Evolutionary conservation across 2,113 vertebrate genomes (phyloP).

Genomic region (Ceratotherium simum): DNA sequence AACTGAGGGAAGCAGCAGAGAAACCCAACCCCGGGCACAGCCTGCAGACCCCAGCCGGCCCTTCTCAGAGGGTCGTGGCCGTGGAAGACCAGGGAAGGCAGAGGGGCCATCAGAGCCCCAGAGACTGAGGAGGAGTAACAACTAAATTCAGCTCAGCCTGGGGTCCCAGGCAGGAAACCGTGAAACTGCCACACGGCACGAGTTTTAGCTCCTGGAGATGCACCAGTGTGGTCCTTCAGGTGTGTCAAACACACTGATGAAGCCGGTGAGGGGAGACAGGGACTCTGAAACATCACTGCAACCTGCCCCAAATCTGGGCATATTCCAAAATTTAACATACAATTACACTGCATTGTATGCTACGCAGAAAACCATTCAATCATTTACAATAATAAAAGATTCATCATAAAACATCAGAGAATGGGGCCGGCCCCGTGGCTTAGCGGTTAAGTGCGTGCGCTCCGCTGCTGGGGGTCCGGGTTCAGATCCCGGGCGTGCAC

Average conservation of each 20-base stretch:
- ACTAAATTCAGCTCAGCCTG: accelerated
- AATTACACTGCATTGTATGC: not conserved
- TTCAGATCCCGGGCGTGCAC: too few relatives aligned
- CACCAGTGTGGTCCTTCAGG: too few relatives aligned
- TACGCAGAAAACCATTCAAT: not conserved
- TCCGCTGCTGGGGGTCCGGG: too few relatives aligned
- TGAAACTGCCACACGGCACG: not conserved
- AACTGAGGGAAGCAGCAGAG: not conserved
- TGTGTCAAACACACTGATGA: too few relatives aligned
- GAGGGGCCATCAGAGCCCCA: not conserved
- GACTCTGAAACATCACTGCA: accelerated
- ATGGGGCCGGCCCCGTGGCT: too few relatives aligned
- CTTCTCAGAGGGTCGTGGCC: not conserved
- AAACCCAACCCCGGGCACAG: not conserved
- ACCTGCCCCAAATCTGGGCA: not conserved
- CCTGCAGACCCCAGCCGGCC: not conserved
- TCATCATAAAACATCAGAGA: too few relatives aligned
- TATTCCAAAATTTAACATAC: not conserved
- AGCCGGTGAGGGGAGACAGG: too few relatives aligned
- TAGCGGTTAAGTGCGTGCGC: too few relatives aligned
- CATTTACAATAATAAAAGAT: not conserved
- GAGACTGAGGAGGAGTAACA: accelerated
- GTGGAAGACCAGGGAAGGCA: accelerated
- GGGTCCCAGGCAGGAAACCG: not conserved
- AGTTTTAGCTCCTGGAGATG: too few relatives aligned